A percentile compares a stretch with the other conserved stretches of the same genome.
Conservation (phyloP, 2,888 invertebrate species). For the Conistra vaccinii region DNA sequence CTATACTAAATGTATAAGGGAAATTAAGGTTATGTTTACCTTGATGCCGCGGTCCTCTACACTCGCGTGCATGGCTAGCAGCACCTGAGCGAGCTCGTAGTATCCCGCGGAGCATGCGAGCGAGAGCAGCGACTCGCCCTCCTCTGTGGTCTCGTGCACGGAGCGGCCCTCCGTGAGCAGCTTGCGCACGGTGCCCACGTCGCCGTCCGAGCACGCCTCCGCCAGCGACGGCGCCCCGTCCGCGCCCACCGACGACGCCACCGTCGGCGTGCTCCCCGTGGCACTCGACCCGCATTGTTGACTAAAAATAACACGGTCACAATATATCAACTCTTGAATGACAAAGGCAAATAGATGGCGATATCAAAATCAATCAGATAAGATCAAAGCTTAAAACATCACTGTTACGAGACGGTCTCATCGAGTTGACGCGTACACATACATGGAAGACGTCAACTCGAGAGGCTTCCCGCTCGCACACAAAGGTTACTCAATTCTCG, state of each 20-base stretch:
- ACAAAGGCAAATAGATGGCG: background rate
- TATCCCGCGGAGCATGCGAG: constrained; percentile 99
- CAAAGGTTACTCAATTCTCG: constrained; percentile 90
- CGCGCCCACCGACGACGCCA: constrained; percentile 89
- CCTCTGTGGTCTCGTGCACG: constrained; percentile 99
- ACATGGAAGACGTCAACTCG: constrained; percentile 68
- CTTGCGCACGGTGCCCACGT: constrained; percentile 97
- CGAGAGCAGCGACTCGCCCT: constrained; percentile 98
- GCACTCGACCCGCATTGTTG: constrained; percentile 88
- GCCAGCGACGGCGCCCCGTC: constrained; percentile 94
- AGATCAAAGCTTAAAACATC: constrained; percentile 90
- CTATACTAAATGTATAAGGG: background rate
- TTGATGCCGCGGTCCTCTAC: constrained; percentile 99
- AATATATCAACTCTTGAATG: constrained; percentile 21
- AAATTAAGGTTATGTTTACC: constrained; percentile 68
- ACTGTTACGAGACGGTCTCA: constrained; percentile 83
- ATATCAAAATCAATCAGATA: constrained; percentile 80
- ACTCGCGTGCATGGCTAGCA: constrained; percentile 99
- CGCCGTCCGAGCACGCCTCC: constrained; percentile 98
- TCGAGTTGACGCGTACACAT: constrained; percentile 80
- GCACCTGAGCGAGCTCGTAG: constrained; percentile 98
- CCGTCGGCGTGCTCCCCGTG: constrained; percentile 82
- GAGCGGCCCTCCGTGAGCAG: constrained; percentile 97
- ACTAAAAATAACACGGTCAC: constrained; percentile 70
- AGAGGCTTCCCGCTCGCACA: constrained; percentile 74